phyloP scores from a whole-genome alignment of 2,797 vertebrate genomes.

The Brachyalestes nurse region DNA sequence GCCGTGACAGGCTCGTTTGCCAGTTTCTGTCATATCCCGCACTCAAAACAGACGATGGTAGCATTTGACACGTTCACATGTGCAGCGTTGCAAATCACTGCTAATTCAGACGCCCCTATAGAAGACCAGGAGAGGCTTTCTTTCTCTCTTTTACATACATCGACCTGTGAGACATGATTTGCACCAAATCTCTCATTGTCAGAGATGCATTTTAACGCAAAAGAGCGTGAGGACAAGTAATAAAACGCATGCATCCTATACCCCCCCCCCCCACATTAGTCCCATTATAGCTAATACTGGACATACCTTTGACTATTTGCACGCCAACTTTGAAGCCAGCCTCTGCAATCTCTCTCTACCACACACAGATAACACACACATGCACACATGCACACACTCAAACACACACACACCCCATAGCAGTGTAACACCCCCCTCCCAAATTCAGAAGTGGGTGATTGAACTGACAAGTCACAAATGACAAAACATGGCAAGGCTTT shows the following conservation, averaged over 20 bases:
- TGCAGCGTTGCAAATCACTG: constrained; percentile 48
- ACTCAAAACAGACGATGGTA: constrained; percentile 51
- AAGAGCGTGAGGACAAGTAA: not conserved
- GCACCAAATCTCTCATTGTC: not conserved
- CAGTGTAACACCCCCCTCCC: constrained; percentile 24
- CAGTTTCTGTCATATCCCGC: constrained; percentile 48
- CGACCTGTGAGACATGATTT: constrained; percentile 11
- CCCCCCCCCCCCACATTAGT: not conserved
- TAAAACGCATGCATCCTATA: too few relatives aligned
- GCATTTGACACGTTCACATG: constrained; percentile 51
- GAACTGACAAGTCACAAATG: constrained; percentile 65
- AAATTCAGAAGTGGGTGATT: constrained; percentile 26
- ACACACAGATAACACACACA: constrained; percentile 38
- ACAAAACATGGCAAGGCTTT: constrained; percentile 88
- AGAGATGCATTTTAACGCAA: constrained; percentile 12
- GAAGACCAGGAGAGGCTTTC: constrained; percentile 8
- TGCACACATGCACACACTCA: constrained; percentile 26
- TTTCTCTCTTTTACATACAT: constrained; percentile 31
- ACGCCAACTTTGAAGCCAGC: constrained; percentile 23
- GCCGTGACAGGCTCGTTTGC: constrained; percentile 22
- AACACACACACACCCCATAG: constrained; percentile 42
- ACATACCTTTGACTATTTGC: constrained; percentile 32
- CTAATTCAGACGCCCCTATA: constrained; percentile 41
- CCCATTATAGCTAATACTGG: constrained; percentile 17
- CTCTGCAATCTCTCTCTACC: constrained; percentile 3